A percentile compares a stretch with the other conserved stretches of the same genome.
These are phyloP conservation scores for Muscina levida DNA, from an alignment of 2,888 invertebrate genomes.

Conservation along the genomic window DNA sequence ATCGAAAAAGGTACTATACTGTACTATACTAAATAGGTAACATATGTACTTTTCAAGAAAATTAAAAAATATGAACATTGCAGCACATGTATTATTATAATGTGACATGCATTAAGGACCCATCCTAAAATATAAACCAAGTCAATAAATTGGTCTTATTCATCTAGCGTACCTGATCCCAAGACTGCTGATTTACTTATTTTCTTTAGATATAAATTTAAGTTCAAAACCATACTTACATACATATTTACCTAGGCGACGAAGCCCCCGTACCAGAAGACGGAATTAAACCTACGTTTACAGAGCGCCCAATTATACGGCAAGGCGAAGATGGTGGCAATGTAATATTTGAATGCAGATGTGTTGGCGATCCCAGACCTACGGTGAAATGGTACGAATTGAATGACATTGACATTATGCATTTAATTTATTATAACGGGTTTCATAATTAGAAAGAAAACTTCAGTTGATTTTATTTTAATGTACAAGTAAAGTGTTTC, in stretches of 20 bases:
- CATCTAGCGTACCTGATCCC: too few relatives aligned
- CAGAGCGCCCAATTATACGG: conserved; percentile 97
- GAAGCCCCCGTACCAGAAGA: conserved; percentile 96
- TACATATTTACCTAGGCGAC: conserved; percentile 85
- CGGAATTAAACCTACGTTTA: conserved; percentile 98
- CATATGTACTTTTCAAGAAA: too few relatives aligned
- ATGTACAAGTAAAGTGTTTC: not conserved
- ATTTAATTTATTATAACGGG: conserved; percentile 34
- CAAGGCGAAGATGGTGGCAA: conserved; percentile 97
- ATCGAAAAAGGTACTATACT: too few relatives aligned
- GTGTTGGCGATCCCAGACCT: conserved; percentile 98
- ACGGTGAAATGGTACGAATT: conserved; percentile 91
- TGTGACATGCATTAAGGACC: too few relatives aligned
- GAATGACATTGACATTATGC: conserved; percentile 27
- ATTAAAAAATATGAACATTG: too few relatives aligned
- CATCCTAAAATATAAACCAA: too few relatives aligned
- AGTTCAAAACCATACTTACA: too few relatives aligned
- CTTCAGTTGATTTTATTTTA: conserved; percentile 5
- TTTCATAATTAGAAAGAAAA: conserved; percentile 17
- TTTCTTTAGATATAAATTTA: too few relatives aligned
- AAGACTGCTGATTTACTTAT: too few relatives aligned
- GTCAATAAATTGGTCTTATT: too few relatives aligned
- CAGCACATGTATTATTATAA: too few relatives aligned
- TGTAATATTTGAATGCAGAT: conserved; percentile 97
- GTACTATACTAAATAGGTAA: too few relatives aligned